These are phyloP conservation scores for Rissa tridactyla DNA, from an alignment of 2,113 vertebrate genomes.

Conservation along the genomic window DNA sequence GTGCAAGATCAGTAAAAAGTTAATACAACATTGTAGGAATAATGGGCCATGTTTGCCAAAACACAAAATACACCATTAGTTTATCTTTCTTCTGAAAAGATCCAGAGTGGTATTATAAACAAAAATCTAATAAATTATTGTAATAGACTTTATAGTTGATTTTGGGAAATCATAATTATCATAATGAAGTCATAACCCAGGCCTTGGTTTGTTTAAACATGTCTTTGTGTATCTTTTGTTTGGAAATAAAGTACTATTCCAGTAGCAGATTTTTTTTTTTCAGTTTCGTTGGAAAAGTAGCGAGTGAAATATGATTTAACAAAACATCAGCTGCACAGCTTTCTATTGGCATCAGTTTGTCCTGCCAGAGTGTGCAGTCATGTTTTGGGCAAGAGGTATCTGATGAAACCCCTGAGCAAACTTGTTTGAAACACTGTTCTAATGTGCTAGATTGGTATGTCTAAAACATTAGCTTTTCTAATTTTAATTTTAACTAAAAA, in stretches of 20 bases:
- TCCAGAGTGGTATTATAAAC: neutral
- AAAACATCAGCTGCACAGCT: neutral
- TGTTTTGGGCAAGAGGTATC: neutral
- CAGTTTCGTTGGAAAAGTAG: neutral
- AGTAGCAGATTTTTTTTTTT: neutral
- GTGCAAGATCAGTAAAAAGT: neutral
- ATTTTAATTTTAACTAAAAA: neutral
- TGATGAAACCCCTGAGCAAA: neutral
- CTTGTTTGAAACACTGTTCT: neutral
- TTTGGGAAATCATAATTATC: neutral
- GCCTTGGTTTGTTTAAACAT: neutral
- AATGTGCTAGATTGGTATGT: neutral
- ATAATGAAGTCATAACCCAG: neutral
- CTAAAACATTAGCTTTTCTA: neutral
- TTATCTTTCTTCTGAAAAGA: neutral
- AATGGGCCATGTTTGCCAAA: neutral
- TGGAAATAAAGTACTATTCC: neutral
- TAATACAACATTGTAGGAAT: neutral
- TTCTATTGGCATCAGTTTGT: neutral
- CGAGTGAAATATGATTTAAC: neutral
- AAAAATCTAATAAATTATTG: neutral
- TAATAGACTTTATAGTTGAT: neutral
- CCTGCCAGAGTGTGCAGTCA: neutral
- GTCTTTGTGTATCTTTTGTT: neutral
- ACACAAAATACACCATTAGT: neutral